A percentile compares a stretch with the other conserved stretches of the same genome.
These are phyloP conservation scores for Catharus bicknelli DNA, from an alignment of 2,113 vertebrate species.

Conservation along the genomic window DNA sequence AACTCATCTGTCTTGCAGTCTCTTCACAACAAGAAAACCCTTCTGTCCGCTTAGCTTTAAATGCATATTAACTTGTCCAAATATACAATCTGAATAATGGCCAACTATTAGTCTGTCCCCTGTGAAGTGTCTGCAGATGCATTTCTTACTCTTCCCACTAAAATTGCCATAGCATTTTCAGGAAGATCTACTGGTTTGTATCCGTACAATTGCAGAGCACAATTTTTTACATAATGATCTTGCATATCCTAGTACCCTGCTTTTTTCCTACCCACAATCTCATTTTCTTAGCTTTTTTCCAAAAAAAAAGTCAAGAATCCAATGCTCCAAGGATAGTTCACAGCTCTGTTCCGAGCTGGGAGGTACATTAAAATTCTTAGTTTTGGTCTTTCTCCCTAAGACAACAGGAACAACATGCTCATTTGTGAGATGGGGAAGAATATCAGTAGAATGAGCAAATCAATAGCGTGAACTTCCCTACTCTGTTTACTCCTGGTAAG, in stretches of 20 bases:
- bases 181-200: background rate
- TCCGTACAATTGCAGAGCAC: background rate
- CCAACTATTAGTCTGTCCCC: constrained; percentile 10
- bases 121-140: background rate
- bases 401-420: constrained; percentile 60
- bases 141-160: background rate
- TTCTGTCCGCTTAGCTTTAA: background rate
- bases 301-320: background rate
- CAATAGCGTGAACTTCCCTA: constrained; percentile 59
- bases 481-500: constrained; percentile 59
- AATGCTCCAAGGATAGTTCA: background rate
- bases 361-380: constrained; percentile 51
- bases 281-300: background rate
- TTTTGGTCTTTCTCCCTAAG: constrained; percentile 61
- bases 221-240: background rate
- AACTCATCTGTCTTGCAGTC: constrained; percentile 3
- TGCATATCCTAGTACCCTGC: background rate
- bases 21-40: background rate
- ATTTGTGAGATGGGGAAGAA: constrained; percentile 64
- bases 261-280: background rate
- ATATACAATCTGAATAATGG: background rate
- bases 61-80: constrained; percentile 18
- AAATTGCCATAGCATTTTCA: background rate
- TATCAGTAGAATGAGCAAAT: constrained; percentile 62
- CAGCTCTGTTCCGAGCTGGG: constrained; percentile 38